Conservation (phyloP, 2,113 vertebrate genomes). For the Solenodon paradoxus region DNA sequence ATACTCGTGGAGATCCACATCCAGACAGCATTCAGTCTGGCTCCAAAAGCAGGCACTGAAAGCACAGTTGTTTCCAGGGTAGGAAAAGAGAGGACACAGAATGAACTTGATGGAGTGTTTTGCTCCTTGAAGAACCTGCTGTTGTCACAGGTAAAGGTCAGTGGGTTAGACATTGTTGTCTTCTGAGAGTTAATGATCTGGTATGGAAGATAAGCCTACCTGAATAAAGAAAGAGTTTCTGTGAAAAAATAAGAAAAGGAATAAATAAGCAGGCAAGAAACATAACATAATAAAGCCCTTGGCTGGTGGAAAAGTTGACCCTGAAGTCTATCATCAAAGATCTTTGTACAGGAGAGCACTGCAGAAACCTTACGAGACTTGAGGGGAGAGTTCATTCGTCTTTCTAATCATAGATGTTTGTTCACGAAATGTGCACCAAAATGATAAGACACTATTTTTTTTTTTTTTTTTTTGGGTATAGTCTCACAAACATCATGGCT, state of each 20-base stretch:
- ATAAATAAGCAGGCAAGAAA: background rate
- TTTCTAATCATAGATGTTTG: background rate
- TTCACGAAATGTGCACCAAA: background rate
- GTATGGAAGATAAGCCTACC: background rate
- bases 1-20: background rate
- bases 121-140: background rate
- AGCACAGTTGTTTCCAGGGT: background rate
- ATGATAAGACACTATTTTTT: background rate
- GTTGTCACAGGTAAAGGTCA: background rate
- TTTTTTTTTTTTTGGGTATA: background rate
- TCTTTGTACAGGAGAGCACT: background rate
- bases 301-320: background rate
- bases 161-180: background rate
- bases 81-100: background rate
- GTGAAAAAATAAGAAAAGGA: background rate
- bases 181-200: background rate
- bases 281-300: background rate
- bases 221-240: background rate
- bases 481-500: background rate
- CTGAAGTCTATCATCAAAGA: background rate
- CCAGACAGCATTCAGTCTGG: background rate
- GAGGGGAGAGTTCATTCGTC: background rate
- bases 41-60: background rate
- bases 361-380: background rate
- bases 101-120: background rate